A percentile compares a stretch with the other conserved stretches of the same genome.
These are phyloP conservation scores for Asteroscopus sphinx DNA, from an alignment of 2,888 invertebrate genomes.

Conservation along the genomic window DNA sequence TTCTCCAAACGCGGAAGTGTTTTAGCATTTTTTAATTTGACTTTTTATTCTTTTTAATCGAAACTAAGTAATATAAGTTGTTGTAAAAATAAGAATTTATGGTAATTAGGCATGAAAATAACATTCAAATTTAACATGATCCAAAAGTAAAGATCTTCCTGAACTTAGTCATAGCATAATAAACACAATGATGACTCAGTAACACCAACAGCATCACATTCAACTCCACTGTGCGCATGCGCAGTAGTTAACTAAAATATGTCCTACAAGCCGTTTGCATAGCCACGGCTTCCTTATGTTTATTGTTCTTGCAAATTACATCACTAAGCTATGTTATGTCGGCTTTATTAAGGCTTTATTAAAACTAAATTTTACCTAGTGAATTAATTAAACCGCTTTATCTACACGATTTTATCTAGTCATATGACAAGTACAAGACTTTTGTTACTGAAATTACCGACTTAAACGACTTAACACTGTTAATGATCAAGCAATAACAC, in stretches of 20 bases:
- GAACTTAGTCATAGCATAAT: neutral
- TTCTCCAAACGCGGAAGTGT: too few species aligned
- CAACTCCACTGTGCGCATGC: conserved; percentile 15
- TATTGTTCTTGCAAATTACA: conserved; percentile 51
- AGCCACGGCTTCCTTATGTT: conserved; percentile 57
- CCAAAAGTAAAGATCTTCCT: neutral
- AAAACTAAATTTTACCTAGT: conserved; percentile 31
- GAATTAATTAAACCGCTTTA: conserved; percentile 40
- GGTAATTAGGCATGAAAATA: too few species aligned
- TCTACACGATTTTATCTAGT: conserved; percentile 38
- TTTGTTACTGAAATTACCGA: conserved; percentile 14
- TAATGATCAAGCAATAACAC: neutral
- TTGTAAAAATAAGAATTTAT: too few species aligned
- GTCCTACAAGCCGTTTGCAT: conserved; percentile 32
- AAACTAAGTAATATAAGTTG: too few species aligned
- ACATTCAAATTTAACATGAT: too few species aligned
- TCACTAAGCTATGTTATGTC: conserved; percentile 32
- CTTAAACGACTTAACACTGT: conserved; percentile 13
- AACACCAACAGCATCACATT: conserved; percentile 11
- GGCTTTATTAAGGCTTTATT: conserved; percentile 30
- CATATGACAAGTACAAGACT: conserved; percentile 35
- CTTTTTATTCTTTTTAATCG: too few species aligned
- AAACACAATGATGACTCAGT: conserved; percentile 8
- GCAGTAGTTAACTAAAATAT: conserved; percentile 5
- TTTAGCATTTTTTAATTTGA: too few species aligned